These are phyloP conservation scores for Zaprionus obscuricornis DNA, from an alignment of 2,888 invertebrate genomes.

Conservation along the genomic window DNA sequence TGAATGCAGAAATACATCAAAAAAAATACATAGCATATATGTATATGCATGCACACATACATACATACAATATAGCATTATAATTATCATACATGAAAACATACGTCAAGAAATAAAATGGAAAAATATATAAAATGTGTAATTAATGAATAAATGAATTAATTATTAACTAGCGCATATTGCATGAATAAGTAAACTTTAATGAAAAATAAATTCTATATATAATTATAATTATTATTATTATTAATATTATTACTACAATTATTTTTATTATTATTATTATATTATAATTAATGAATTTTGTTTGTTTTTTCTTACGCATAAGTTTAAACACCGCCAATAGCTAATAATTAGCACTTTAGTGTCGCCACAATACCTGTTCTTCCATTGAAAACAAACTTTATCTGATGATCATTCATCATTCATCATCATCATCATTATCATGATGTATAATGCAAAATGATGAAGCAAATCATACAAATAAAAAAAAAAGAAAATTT, in stretches of 20 bases:
- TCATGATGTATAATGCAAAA: neutral
- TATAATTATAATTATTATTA: constrained; percentile 42
- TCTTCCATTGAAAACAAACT: constrained; percentile 73
- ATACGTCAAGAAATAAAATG: constrained; percentile 1
- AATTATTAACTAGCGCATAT: constrained; percentile 56
- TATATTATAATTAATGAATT: constrained; percentile 43
- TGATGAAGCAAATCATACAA: constrained; percentile 1
- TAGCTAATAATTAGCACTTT: constrained; percentile 77
- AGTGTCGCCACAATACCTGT: constrained; percentile 78
- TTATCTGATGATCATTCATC: too few relatives aligned
- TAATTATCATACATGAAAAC: constrained; percentile 21
- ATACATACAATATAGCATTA: constrained; percentile 35
- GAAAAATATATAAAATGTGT: constrained; percentile 30
- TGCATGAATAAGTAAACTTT: constrained; percentile 49
- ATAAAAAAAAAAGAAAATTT: constrained; percentile 15
- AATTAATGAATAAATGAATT: too few relatives aligned
- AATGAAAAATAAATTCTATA: too few relatives aligned
- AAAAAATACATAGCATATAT: constrained; percentile 11
- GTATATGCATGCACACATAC: constrained; percentile 20
- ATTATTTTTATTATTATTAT: constrained; percentile 36
- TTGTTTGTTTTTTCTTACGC: constrained; percentile 56
- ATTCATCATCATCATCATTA: too few relatives aligned
- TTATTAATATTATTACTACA: constrained; percentile 35
- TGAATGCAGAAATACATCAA: too few relatives aligned
- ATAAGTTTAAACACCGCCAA: constrained; percentile 78